These are phyloP conservation scores for Erpobdella octoculata DNA, from an alignment of 2,888 invertebrate genomes.

Conservation along the genomic window DNA sequence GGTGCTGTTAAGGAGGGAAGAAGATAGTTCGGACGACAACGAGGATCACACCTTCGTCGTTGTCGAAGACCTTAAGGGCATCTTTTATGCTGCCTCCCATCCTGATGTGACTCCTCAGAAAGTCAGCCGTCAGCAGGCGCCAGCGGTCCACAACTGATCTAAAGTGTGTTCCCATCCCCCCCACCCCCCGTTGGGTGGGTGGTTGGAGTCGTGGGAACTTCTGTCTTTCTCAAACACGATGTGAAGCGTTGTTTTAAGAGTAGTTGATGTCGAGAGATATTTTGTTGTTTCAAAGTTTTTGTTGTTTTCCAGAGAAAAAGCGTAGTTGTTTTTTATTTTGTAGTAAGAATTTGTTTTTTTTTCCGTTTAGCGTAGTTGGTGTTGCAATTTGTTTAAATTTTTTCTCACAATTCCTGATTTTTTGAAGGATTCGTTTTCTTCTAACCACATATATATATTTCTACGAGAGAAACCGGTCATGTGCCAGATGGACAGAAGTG, in stretches of 20 bases:
- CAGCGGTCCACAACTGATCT: not conserved
- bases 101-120: slow-evolving; percentile 6
- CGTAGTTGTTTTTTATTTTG: too few relatives aligned
- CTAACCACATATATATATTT: too few relatives aligned
- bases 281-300: not conserved
- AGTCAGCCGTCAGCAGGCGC: slow-evolving; percentile 9
- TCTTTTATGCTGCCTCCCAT: not conserved
- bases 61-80: not conserved
- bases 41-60: not conserved
- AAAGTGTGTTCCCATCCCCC: too few relatives aligned
- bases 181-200: not conserved
- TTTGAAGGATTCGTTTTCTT: too few relatives aligned
- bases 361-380: too few relatives aligned
- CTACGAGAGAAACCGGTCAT: too few relatives aligned
- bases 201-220: not conserved
- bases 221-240: not conserved
- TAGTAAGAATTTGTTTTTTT: too few relatives aligned
- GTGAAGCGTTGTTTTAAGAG: not conserved
- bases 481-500: too few relatives aligned
- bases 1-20: not conserved
- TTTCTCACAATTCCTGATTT: too few relatives aligned
- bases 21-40: not conserved
- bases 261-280: slow-evolving; percentile 3
- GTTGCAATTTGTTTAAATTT: too few relatives aligned
- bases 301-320: not conserved